Percentiles rank a stretch among this genome's conserved stretches.
Evolutionary conservation across 1,140 invertebrate genomes (phyloP).

Genomic region (Drosophila repletoides): DNA sequence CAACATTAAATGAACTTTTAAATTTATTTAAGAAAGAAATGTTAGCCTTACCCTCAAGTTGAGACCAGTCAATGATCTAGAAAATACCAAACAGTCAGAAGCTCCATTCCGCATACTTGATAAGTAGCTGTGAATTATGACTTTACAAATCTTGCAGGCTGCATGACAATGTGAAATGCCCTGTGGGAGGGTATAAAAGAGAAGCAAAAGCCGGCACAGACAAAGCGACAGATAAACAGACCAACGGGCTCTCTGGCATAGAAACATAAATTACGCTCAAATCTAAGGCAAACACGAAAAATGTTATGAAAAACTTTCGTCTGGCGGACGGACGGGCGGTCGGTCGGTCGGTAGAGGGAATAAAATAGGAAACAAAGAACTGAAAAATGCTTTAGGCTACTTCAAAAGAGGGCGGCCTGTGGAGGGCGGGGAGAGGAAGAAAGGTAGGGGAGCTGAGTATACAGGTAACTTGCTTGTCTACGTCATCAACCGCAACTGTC

Average conservation of each 20-base stretch:
- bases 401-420: slow-evolving; percentile 21
- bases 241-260: slow-evolving; percentile 41
- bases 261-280: slow-evolving; percentile 72
- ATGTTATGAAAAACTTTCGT: slow-evolving; percentile 54
- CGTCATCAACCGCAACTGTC: slow-evolving; percentile 28
- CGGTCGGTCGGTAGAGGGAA: not conserved
- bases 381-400: slow-evolving; percentile 63
- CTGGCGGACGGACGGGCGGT: not conserved
- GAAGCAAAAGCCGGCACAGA: slow-evolving; percentile 1
- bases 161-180: slow-evolving; percentile 20
- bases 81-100: not conserved
- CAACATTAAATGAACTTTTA: too few species aligned
- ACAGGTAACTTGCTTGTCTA: slow-evolving; percentile 26
- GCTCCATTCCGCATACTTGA: not conserved
- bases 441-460: not conserved
- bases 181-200: not conserved
- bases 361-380: slow-evolving; percentile 17
- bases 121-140: slow-evolving; percentile 41
- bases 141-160: slow-evolving; percentile 8
- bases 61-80: not conserved
- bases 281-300: slow-evolving; percentile 47
- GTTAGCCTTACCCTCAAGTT: too few species aligned
- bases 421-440: not conserved
- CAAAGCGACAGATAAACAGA: slow-evolving; percentile 48
- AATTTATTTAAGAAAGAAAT: too few species aligned